Evolutionary conservation across 2,797 vertebrate genomes (phyloP).

Genomic region (Varecia variegata): DNA sequence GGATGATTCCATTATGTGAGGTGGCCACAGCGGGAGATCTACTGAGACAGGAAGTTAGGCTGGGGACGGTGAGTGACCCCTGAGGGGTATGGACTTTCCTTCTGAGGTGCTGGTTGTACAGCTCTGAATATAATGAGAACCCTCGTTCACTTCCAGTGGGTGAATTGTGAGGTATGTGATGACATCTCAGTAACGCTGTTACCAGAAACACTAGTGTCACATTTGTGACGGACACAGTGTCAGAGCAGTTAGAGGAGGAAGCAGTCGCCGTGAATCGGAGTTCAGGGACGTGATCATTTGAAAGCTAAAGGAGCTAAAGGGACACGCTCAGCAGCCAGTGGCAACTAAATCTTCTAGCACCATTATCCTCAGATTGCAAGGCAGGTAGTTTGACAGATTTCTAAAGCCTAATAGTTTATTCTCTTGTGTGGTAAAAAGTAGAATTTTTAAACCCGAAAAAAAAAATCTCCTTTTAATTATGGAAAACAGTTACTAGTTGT

Average conservation of each 20-base stretch:
- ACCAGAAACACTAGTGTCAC: too few relatives aligned
- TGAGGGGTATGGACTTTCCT: too few relatives aligned
- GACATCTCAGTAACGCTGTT: neutral
- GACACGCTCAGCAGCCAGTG: neutral
- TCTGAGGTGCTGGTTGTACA: neutral
- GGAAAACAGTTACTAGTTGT: neutral
- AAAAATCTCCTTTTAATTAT: neutral
- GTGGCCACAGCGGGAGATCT: neutral
- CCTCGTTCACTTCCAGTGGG: accelerated
- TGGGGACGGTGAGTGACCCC: neutral
- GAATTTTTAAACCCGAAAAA: neutral
- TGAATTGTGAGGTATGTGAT: accelerated
- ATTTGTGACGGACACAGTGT: neutral
- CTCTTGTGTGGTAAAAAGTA: neutral
- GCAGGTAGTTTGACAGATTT: neutral
- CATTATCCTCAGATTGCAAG: neutral
- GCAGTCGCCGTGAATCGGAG: accelerated
- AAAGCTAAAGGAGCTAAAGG: neutral
- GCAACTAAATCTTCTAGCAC: neutral
- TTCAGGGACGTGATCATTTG: accelerated
- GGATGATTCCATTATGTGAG: neutral
- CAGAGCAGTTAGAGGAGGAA: neutral
- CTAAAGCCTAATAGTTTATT: neutral
- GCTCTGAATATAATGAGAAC: neutral
- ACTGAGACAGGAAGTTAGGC: neutral